Evolutionary conservation across 2,113 vertebrate species (phyloP), one percentile per base, ranked within the genome.

Genomic region (Corythornis vintsioides): DNA sequence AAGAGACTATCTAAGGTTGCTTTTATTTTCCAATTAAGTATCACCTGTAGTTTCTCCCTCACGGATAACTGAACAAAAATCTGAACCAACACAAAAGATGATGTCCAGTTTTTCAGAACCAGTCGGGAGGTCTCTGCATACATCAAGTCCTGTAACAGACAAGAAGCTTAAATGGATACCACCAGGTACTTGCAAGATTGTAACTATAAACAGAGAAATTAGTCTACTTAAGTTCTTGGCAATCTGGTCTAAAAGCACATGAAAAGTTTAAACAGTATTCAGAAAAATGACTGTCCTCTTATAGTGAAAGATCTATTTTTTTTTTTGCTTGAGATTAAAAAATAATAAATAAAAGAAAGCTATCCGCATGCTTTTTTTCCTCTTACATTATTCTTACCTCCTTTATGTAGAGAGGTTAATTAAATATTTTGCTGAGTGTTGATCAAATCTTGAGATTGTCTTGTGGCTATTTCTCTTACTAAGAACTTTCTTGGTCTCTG

Each of bases 151-250:
- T 88, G 61, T 94, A 92, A 84, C 91, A 78, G 95, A 95, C 59
- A 97, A 86, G 94, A 92, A 96, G 22, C 97, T 98, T 20, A 99
- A 98, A 90, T 99, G 99, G 99, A 98, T 94, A 90, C 99, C 99
- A 24, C 99, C 99, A 98, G 99, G 99, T 99, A 97, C 12, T 11
- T 77, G 4, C 40, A 19, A 67, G 28, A 53, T 42, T 71, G 20
- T 35, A 76, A 35, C 24, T 81, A 1, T 7, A 38, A 48, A 52
- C 15, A 79, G 15, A 13, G 21, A 47, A 1, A 5, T 25, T 11
- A 28, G 15, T 17, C 81, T 43, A 48, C 43, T 29, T 31, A 6
- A 69, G 31, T 43, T 66, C 76, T 85, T 66, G 64, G 20, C 28
- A 93, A 4, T 42, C 24, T 86, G 24, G 69, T 9, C 52, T 88